phyloP scores from a whole-genome alignment of 92 coral and sea anemone species.

The Palythoa grandiflora region DNA sequence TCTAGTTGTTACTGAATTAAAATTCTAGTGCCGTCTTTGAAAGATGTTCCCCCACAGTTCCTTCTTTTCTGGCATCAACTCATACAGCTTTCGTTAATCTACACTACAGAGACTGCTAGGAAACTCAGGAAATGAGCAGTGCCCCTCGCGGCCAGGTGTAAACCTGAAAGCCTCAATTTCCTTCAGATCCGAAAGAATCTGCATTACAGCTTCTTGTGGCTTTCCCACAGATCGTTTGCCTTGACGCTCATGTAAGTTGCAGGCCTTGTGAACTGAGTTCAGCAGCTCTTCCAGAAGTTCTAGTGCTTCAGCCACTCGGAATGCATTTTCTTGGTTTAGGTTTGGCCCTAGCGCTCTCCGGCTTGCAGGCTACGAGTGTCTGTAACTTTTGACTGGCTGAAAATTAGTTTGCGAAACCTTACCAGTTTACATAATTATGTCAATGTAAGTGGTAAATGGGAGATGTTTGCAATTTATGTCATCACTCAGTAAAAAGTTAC shows the following conservation, averaged over 20 bases:
- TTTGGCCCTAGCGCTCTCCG: slow-evolving; percentile 70
- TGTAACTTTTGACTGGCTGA: too few relatives aligned
- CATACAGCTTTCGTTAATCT: slow-evolving; percentile 70
- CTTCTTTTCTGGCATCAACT: slow-evolving; percentile 66
- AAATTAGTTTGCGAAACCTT: too few relatives aligned
- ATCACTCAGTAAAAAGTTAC: too few relatives aligned
- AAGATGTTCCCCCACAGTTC: slow-evolving; percentile 65
- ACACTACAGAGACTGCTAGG: slow-evolving; percentile 39
- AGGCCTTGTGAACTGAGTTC: slow-evolving; percentile 63
- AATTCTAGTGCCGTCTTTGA: slow-evolving; percentile 10
- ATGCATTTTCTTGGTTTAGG: slow-evolving; percentile 41
- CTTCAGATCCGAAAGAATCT: slow-evolving; percentile 56
- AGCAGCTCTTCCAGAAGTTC: slow-evolving; percentile 51
- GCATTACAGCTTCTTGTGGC: slow-evolving; percentile 63
- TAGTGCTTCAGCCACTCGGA: slow-evolving; percentile 54
- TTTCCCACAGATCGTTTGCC: slow-evolving; percentile 54
- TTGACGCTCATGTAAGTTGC: slow-evolving; percentile 30
- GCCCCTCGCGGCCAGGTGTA: slow-evolving; percentile 61
- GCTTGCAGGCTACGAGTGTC: neutral
- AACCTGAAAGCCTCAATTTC: slow-evolving; percentile 52
- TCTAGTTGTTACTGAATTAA: neutral
- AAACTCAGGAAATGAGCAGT: slow-evolving; percentile 65
- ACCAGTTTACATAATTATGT: too few relatives aligned
- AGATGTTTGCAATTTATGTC: too few relatives aligned
- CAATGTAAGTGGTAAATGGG: too few relatives aligned